Base-by-base conservation (phyloP, 1,140 invertebrate species). In the Drosophila pachea region DNA sequence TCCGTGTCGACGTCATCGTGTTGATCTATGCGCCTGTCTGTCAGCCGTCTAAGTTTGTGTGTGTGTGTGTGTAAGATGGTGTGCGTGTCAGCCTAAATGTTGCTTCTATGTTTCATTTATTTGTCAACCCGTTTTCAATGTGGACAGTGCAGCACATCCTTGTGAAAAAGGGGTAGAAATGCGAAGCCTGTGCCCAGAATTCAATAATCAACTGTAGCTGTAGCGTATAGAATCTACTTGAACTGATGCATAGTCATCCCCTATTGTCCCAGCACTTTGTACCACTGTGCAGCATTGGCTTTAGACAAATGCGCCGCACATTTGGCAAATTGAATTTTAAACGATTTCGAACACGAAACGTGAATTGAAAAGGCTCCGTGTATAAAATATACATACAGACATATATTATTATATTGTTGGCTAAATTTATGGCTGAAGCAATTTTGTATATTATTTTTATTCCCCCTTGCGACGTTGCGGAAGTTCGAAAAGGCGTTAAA, bases 1-100 rank as follows among this genome's bases (percentile, higher is more conserved):
- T 84, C 81, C 81, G 79, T 79, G 76, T 79, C 56, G 73, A 62
- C 66, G 53, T 76, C 76, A 72, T 68, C 58, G 64, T 61, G 73
- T 81, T 83, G 79, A 79, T 83, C 68, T 75, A 78, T 77, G 66
- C 68, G 55, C 48, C 29, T 53, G 71, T 47, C 68, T 60, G 47
- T 76, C 68, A 71, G 32, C 60, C 52, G 49, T 49, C 12, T 60
- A 35, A 22, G 7, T 54, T 9, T 16, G 7, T 16, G 7, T 52
- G n/a, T 50, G 9, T 54, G 6, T 16, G 6, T 55, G n/a, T 58
- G 22, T 50, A 22, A 22, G 22, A 22, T 22, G 22, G 35, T 55
- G 31, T 47, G 31, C 29, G 5, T 56, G 53, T 52, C 45, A 11
- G 38, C 32, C 58, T 61, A 55, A 69, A 74, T 72, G 75, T 73